phyloP scores from a whole-genome alignment of 1,140 invertebrate species.

The Apis cerana region DNA sequence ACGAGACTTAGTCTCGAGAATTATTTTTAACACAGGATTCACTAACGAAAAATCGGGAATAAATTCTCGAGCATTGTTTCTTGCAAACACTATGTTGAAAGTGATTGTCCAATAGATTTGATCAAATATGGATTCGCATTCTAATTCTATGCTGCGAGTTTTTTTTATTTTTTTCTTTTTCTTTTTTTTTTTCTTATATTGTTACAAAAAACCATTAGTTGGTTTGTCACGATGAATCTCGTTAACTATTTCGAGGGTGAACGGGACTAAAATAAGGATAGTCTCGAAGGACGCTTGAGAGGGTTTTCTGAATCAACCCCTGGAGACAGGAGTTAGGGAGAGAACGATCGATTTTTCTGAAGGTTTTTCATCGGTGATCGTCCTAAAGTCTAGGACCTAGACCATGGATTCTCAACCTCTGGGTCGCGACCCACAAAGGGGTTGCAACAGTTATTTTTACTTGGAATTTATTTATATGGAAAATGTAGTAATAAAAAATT shows the following conservation, averaged over 20 bases:
- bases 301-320: constrained; percentile 29
- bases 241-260: constrained; percentile 49
- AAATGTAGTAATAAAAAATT: no score
- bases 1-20: no score
- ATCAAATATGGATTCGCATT: not conserved
- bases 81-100: no score
- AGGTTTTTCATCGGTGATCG: constrained; percentile 46
- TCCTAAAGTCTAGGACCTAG: not conserved
- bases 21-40: no score
- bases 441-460: no score
- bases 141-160: not conserved
- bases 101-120: no score
- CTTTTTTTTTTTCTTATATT: not conserved
- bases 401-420: no score
- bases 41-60: no score
- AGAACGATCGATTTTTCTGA: constrained; percentile 38
- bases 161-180: not conserved
- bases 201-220: not conserved
- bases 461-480: no score
- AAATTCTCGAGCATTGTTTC: no score
- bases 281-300: constrained; percentile 27
- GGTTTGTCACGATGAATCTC: constrained; percentile 34
- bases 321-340: constrained; percentile 17
- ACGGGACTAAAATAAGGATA: constrained; percentile 16
- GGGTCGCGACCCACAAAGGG: no score